Evolutionary conservation across 2,797 vertebrate species (phyloP).

Genomic region (Pangasius djambal): DNA sequence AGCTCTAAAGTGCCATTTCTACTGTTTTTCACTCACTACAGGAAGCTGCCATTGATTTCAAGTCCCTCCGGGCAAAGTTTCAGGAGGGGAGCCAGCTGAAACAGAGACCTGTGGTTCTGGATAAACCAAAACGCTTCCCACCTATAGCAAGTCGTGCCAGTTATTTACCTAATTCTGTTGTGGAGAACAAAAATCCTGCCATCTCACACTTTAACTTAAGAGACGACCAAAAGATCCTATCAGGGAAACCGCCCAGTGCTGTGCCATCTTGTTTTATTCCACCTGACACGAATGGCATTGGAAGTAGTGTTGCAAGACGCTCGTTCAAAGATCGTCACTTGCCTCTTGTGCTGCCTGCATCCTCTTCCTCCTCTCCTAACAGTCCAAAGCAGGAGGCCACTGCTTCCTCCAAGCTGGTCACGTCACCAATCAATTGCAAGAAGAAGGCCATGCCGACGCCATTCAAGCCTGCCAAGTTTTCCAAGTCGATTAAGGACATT

Average conservation of each 20-base stretch:
- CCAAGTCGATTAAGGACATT: conserved; percentile 56
- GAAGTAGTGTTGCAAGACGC: conserved; percentile 53
- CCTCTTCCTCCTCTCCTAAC: conserved; percentile 36
- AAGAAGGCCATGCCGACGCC: conserved; percentile 73
- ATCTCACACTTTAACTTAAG: conserved; percentile 60
- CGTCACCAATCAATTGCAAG: conserved; percentile 63
- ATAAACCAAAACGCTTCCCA: conserved; percentile 72
- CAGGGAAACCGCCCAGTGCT: conserved; percentile 63
- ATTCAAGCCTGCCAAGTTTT: conserved; percentile 68
- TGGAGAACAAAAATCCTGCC: conserved; percentile 57
- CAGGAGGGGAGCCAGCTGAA: conserved; percentile 76
- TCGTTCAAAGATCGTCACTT: conserved; percentile 67
- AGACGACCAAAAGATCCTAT: conserved; percentile 61
- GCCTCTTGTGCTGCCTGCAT: conserved; percentile 69
- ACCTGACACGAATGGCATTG: conserved; percentile 41
- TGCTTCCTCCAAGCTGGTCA: conserved; percentile 47
- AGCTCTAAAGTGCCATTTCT: not conserved
- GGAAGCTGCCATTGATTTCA: conserved; percentile 80
- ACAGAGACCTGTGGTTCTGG: conserved; percentile 69
- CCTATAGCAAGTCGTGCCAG: conserved; percentile 42
- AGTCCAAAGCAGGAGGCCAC: conserved; percentile 51
- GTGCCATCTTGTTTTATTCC: conserved; percentile 60
- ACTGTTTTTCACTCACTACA: conserved; percentile 10
- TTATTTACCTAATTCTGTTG: not conserved
- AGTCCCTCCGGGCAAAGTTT: conserved; percentile 87